phyloP scores from a whole-genome alignment of 2,797 vertebrate genomes.

The Myotis vivesi region DNA sequence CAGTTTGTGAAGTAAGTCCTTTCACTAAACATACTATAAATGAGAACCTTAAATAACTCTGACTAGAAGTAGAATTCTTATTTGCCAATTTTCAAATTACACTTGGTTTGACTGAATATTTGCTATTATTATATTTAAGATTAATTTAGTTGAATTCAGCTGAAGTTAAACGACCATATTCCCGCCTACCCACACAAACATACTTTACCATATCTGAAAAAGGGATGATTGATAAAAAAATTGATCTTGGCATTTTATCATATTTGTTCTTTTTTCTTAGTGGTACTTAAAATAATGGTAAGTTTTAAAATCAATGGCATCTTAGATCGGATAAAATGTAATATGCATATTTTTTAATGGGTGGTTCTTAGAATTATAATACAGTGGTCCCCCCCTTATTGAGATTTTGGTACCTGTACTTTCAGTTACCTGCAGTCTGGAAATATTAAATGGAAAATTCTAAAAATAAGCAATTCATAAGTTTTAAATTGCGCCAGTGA shows the following conservation, averaged over 20 bases:
- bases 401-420: not conserved
- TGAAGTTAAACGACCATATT: conserved; percentile 13
- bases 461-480: no score
- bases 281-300: no score
- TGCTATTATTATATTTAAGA: not conserved
- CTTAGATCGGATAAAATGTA: no score
- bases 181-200: not conserved
- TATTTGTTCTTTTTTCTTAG: no score
- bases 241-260: no score
- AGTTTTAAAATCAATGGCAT: no score
- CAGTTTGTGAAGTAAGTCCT: not conserved
- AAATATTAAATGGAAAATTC: not conserved
- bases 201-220: no score
- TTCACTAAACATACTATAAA: not conserved
- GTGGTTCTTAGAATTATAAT: not conserved
- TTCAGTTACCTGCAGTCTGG: not conserved
- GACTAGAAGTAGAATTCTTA: not conserved
- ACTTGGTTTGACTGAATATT: not conserved
- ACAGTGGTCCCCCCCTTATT: not conserved
- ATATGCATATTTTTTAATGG: not conserved
- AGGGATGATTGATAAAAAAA: no score
- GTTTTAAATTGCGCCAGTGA: no score
- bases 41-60: conserved; percentile 3
- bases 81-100: not conserved
- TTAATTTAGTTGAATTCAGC: not conserved